Evolutionary conservation across 2,888 invertebrate species (phyloP).

Genomic region (Oxycera nigricornis): DNA sequence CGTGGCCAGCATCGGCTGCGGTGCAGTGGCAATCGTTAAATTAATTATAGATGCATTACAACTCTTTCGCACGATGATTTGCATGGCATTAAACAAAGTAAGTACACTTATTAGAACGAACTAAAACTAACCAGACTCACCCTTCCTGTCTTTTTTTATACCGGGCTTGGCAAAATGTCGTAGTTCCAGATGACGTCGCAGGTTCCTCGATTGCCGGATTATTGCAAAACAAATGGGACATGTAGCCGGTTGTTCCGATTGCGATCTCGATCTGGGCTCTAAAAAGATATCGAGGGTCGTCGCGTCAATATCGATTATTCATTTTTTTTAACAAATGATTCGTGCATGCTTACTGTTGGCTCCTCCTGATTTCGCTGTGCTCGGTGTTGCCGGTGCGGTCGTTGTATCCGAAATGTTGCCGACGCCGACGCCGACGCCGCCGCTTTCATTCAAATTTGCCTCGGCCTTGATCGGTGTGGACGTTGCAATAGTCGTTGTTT

Average conservation of each 20-base stretch:
- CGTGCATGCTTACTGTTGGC: not conserved
- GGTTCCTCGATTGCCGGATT: conserved; percentile 67
- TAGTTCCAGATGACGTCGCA: conserved; percentile 66
- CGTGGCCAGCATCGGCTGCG: too few species aligned
- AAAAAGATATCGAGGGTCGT: conserved; percentile 44
- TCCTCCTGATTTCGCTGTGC: conserved; percentile 45
- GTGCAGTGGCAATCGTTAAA: too few species aligned
- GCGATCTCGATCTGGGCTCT: conserved; percentile 66
- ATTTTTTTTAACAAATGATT: not conserved
- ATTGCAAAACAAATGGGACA: conserved; percentile 69
- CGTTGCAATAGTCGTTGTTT: conserved; percentile 52
- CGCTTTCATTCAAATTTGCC: not conserved
- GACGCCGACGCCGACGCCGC: too few species aligned
- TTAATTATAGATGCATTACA: too few species aligned
- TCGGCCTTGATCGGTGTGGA: conserved; percentile 53
- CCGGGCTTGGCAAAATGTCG: conserved; percentile 62
- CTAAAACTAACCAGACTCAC: conserved; percentile 52
- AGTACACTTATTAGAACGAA: too few species aligned
- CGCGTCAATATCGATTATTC: conserved; percentile 44
- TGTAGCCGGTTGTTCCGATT: conserved; percentile 69
- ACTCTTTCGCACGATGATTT: too few species aligned
- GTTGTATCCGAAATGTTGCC: conserved; percentile 40
- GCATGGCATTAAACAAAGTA: too few species aligned
- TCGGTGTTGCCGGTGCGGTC: conserved; percentile 50
- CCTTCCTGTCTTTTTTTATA: conserved; percentile 61